Base-by-base conservation (phyloP, 1,140 invertebrate genomes). In the Conopomorpha cramerella region DNA sequence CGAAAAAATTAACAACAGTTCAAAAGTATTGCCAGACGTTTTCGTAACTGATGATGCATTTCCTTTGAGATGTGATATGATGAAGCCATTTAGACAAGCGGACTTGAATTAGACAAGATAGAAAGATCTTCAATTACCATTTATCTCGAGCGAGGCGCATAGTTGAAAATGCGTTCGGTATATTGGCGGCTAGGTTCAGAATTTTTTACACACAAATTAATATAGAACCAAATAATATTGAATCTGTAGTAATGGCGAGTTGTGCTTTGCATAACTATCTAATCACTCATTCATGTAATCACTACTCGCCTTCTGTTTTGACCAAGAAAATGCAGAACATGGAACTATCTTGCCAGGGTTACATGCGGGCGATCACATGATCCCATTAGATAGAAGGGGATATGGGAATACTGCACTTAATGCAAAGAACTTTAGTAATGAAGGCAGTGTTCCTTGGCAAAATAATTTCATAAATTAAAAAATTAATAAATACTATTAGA, bases 1-100 rank as follows among this genome's bases (percentile, higher is more conserved):
- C 4, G 34, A 35, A 35, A 15, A 2, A 3, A 3, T 27, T 4
- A 18, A 16, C 4, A n/a, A 25, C 17, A 41, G 34, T 38, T 43
- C 8, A 15, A 13, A 42, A 41, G 34, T 41, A 23, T 31, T 49
- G 8, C 41, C 46, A 41, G 55, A 56, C 39, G 48, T 67, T 40
- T 53, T 77, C 49, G 43, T 77, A 8, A 66, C 43, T 12, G 73
- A 76, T 56, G 65, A 70, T 12, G 61, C 61, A 8, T 78, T 77
- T 42, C 40, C 51, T 8, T 41, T 78, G 18, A 32, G 38, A 10
- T 11, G 31, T 3, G 42, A 68, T 36, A 36, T 77, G 27, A 46
- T 74, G 45, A 70, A 63, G 34, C 61, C 62, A 17, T 77, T 23
- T 41, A 34, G 30, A 13, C 34, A 37, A 28, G 28, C 30, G 15